Conservation (phyloP, 2,113 vertebrate species). For the Menura novaehollandiae region DNA sequence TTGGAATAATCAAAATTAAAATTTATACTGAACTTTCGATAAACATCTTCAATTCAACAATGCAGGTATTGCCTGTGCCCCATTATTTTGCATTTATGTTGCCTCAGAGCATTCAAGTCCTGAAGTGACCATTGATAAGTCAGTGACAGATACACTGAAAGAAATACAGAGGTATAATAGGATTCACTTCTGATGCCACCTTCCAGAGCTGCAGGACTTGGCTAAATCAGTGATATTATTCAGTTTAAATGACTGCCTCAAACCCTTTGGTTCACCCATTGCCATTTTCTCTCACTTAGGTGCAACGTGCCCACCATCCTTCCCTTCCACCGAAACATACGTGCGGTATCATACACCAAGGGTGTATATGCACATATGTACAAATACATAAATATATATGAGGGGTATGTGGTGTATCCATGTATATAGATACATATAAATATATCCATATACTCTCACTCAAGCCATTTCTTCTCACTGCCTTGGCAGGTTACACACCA, state of each 20-base stretch:
- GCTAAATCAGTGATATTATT: not conserved
- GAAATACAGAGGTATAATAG: not conserved
- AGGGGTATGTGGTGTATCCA: not conserved
- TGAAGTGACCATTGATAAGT: not conserved
- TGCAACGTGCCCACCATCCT: rapidly evolving
- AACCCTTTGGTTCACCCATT: not conserved
- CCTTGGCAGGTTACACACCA: not conserved
- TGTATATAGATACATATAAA: rapidly evolving
- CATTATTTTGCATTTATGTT: not conserved
- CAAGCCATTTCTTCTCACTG: not conserved
- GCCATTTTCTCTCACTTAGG: not conserved
- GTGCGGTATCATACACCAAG: not conserved
- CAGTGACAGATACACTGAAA: not conserved
- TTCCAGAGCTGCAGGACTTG: not conserved
- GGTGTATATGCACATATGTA: rapidly evolving
- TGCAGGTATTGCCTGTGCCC: not conserved
- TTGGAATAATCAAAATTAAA: not conserved
- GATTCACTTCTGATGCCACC: not conserved
- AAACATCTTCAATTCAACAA: not conserved
- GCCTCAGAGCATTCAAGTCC: not conserved
- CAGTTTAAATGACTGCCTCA: not conserved
- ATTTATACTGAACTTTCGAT: not conserved
- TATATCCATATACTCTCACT: not conserved
- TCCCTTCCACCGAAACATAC: not conserved
- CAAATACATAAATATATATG: rapidly evolving